A percentile compares a stretch with the other conserved stretches of the same genome.
These are phyloP conservation scores for Haliclona indistincta DNA, from an alignment of 37 sponge, comb jelly and placozoan species.

Conservation along the genomic window DNA sequence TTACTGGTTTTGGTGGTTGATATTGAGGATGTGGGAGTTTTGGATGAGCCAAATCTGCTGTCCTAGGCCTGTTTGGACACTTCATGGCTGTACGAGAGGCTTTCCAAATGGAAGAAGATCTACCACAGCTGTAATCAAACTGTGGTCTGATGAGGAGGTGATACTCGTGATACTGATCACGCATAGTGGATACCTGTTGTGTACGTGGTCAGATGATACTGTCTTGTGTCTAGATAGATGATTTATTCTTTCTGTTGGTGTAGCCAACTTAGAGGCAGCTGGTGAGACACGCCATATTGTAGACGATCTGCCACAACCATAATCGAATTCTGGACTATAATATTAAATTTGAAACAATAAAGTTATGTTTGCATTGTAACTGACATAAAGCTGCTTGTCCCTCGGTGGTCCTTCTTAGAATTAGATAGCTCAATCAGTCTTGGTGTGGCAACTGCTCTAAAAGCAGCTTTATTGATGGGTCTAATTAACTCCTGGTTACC, in stretches of 20 bases:
- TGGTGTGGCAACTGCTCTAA: slow-evolving; percentile 51
- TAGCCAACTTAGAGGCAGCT: slow-evolving; percentile 30
- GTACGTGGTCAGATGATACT: slow-evolving; percentile 41
- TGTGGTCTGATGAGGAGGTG: slow-evolving; percentile 24
- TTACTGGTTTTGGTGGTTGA: slow-evolving; percentile 57
- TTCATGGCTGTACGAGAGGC: slow-evolving; percentile 40
- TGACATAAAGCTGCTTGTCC: slow-evolving; percentile 60
- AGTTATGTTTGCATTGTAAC: not conserved
- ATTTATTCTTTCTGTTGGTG: slow-evolving; percentile 28
- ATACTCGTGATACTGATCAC: not conserved
- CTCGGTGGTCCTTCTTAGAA: slow-evolving; percentile 66
- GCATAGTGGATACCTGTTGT: slow-evolving; percentile 18
- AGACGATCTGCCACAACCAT: slow-evolving; percentile 78
- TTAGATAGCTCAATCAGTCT: slow-evolving; percentile 63
- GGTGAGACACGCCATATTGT: slow-evolving; percentile 56
- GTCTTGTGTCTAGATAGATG: slow-evolving; percentile 64
- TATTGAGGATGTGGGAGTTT: slow-evolving; percentile 69
- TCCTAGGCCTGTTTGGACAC: slow-evolving; percentile 55
- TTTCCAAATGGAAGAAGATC: slow-evolving; percentile 73
- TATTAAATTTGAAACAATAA: not conserved
- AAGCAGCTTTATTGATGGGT: slow-evolving; percentile 69
- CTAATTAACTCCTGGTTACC: slow-evolving; percentile 95
- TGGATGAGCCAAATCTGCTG: slow-evolving; percentile 74
- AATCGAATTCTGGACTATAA: slow-evolving; percentile 81
- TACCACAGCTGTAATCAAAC: slow-evolving; percentile 84